Evolutionary conservation across 2,888 invertebrate genomes (phyloP), one percentile per base, ranked within the genome.

Genomic region (Lasioglossum lativentre): DNA sequence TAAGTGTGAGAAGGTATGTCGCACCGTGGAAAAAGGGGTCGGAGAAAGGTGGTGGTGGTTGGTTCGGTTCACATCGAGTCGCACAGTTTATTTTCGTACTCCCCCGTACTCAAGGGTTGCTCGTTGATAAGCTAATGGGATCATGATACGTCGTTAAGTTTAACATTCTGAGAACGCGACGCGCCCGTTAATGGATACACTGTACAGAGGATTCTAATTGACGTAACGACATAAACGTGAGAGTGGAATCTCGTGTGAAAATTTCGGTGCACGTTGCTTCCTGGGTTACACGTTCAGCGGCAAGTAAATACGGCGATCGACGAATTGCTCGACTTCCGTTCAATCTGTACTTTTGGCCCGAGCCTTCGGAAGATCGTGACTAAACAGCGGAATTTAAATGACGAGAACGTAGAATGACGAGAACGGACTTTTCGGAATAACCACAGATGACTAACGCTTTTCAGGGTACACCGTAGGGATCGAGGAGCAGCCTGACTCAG

Each of bases 81-180:
- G 85, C 78, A 86, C 80, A 71, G 93, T 94, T 94, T 94, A 94
- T 95, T 94, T 94, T 93, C 89, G 92, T 92, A 90, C 92, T 91
- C 92, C 91, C 92, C 92, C 91, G 87, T 85, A 87, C 91, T 91
- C 86, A 89, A 92, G 88, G 91, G 91, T 92, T 91, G 92, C 85
- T 89, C 91, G 90, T 92, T 93, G 94, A 94, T 95, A 93, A 93
- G 92, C 93, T 93, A 93, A 95, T 94, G 92, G 92, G 88, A 90
- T 87, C 90, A 87, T 92, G 91, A 92, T 92, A 90, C 89, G 86
- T 89, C 84, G 76, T 89, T 89, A 78, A 82, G 86, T 85, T 78
- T 78, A 87, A 86, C 85, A 87, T 86, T 88, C 89, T 89, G 91
- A 90, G 91, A 92, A 90, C 88, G 86, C 72, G 78, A 45, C 68